Conservation (phyloP, 2,113 vertebrate genomes). For the Xiphias gladius region DNA sequence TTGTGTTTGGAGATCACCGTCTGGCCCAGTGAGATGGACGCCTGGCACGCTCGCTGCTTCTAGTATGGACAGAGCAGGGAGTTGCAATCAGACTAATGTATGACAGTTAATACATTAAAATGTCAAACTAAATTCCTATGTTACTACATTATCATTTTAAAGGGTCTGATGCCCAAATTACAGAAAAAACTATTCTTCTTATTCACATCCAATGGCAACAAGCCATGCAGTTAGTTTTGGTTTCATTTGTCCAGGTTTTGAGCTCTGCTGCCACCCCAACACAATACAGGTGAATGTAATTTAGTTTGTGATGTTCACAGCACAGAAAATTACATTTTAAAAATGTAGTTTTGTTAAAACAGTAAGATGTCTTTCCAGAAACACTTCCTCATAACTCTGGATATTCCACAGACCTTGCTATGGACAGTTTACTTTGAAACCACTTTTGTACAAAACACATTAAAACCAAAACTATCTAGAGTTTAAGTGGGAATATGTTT, state of each 20-base stretch:
- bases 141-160: neutral
- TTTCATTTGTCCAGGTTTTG: neutral
- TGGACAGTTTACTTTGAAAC: neutral
- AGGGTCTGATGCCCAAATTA: neutral
- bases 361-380: neutral
- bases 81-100: constrained; percentile 34
- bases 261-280: neutral
- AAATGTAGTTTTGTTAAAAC: neutral
- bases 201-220: neutral
- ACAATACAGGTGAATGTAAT: neutral
- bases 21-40: constrained; percentile 90
- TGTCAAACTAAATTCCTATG: neutral
- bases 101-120: neutral
- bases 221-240: neutral
- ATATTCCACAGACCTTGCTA: neutral
- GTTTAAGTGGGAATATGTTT: neutral
- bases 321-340: no score
- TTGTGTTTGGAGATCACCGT: constrained; percentile 95
- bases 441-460: neutral
- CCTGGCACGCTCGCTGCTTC: constrained; percentile 87
- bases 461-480: neutral
- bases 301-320: neutral
- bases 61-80: constrained; percentile 64
- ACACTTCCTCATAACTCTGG: neutral
- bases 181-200: neutral